Base-by-base conservation (phyloP, 2,797 vertebrate species). In the Margarornis squamiger region DNA sequence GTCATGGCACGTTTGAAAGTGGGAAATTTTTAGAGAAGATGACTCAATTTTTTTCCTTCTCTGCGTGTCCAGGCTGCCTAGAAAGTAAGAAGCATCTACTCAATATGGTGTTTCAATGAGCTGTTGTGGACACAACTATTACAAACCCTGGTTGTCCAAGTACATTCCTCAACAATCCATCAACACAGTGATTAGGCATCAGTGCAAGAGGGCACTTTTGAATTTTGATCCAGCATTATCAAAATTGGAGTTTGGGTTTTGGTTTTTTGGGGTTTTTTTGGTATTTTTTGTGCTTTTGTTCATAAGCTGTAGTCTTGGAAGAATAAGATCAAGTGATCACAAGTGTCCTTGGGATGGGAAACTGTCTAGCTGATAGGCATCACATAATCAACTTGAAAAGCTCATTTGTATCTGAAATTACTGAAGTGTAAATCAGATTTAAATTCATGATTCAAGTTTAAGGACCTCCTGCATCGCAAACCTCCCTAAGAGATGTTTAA, bases 1-100 rank as follows among this genome's bases (percentile, higher is more conserved):
- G 92, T 97, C 90, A 82, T 81, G 80, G 61, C 52, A 68, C 0
- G 12, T 92, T 95, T 90, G 75, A 94, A 97, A 58, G 82, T 94
- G 91, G 93, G 70, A 95, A 92, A 22, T 70, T 88, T 94, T 92
- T 62, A 87, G 55, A 92, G 78, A 59, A 76, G 80, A 86, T 11
- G 21, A 61, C 68, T 95, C 75, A 55, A 39, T 91, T 95, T 96
- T 92, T 54, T 90, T 88, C 51, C 17, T 74, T 92, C 14, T 34
- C 14, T 86, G 14, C 10, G 2, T 41, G 36, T 66, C 75, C 90
- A 54, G 30, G 41, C 84, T 93, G 68, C 84, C 70, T 86, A 34
- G 68, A 72, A 90, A 46, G 51, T 66, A 80, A 87, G 74, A 74
- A 18, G 3, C 12, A 6, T 78, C 32, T 81, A 16, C 9, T 14